These are phyloP conservation scores for Clupea harengus DNA, from an alignment of 2,113 vertebrate species.

Conservation along the genomic window DNA sequence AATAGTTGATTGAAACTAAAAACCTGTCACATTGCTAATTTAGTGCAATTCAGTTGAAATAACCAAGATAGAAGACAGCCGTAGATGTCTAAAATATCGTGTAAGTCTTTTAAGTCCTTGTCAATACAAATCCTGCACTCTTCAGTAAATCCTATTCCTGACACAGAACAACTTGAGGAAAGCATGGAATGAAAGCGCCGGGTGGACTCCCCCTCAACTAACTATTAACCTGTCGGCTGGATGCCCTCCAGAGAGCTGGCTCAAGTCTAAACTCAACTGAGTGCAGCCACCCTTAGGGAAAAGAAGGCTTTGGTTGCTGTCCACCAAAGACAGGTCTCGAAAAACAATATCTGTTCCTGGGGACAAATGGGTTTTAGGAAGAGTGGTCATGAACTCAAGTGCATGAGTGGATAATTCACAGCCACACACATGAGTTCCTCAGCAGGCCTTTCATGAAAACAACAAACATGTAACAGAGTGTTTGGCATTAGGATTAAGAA, in stretches of 20 bases:
- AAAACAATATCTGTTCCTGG: background rate
- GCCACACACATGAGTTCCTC: constrained; percentile 19
- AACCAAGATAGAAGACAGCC: constrained; percentile 7
- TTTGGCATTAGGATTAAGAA: background rate
- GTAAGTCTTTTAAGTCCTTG: background rate
- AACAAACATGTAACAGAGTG: constrained; percentile 8
- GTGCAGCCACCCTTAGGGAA: background rate
- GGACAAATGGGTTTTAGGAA: background rate
- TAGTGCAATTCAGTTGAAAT: background rate
- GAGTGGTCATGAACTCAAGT: constrained; percentile 8
- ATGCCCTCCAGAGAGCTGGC: constrained; percentile 25
- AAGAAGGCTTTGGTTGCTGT: constrained; percentile 8
- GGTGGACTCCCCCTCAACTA: background rate
- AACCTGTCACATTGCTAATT: background rate
- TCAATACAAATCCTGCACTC: constrained; percentile 7
- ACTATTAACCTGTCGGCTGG: constrained; percentile 40
- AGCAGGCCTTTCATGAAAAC: constrained; percentile 18
- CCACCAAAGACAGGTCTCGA: background rate
- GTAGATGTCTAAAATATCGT: background rate
- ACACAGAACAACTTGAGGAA: constrained; percentile 25
- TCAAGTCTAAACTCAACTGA: constrained; percentile 14
- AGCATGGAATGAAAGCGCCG: background rate
- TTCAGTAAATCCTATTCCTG: constrained; percentile 20
- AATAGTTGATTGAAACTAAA: background rate
- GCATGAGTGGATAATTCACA: constrained; percentile 32